A percentile compares a stretch with the other conserved stretches of the same genome.
Conservation (phyloP, 2,797 vertebrate species). For the Sibirionetta formosa region DNA sequence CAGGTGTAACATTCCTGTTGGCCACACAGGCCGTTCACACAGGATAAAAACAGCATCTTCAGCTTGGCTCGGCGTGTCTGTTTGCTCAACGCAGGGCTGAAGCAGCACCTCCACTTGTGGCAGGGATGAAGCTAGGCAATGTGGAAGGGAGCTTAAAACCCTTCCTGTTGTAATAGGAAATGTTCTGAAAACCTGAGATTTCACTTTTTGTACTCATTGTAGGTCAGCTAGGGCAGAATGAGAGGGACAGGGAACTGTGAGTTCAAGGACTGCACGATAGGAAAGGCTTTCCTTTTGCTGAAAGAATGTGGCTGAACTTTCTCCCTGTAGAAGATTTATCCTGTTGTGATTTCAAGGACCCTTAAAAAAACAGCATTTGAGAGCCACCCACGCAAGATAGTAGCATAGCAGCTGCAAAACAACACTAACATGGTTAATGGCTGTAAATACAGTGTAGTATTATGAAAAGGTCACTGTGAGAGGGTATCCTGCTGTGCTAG, state of each 20-base stretch:
- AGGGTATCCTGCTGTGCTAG: constrained; percentile 30
- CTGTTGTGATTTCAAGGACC: constrained; percentile 80
- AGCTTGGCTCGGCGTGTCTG: not conserved
- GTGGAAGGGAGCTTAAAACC: constrained; percentile 25
- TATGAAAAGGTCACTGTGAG: constrained; percentile 58
- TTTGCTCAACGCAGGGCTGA: not conserved
- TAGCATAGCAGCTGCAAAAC: constrained; percentile 70
- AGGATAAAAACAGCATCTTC: constrained; percentile 14
- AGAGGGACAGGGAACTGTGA: constrained; percentile 45
- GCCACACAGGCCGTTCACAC: constrained; percentile 49
- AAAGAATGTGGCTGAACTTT: constrained; percentile 73
- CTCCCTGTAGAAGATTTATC: constrained; percentile 72
- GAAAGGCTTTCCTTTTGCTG: constrained; percentile 46
- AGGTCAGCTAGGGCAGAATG: constrained; percentile 8
- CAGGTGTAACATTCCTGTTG: constrained; percentile 65
- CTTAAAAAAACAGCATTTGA: constrained; percentile 56
- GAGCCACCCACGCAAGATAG: constrained; percentile 68
- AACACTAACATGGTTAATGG: constrained; percentile 11
- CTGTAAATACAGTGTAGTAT: not conserved
- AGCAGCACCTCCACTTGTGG: not conserved
- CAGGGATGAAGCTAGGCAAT: not conserved
- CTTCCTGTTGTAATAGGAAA: constrained; percentile 58
- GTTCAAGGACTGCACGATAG: constrained; percentile 69
- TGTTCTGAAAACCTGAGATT: constrained; percentile 56
- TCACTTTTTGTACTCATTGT: constrained; percentile 56